Conservation (phyloP, 35 echinoderm and acorn worm species). For the Diadema setosum region DNA sequence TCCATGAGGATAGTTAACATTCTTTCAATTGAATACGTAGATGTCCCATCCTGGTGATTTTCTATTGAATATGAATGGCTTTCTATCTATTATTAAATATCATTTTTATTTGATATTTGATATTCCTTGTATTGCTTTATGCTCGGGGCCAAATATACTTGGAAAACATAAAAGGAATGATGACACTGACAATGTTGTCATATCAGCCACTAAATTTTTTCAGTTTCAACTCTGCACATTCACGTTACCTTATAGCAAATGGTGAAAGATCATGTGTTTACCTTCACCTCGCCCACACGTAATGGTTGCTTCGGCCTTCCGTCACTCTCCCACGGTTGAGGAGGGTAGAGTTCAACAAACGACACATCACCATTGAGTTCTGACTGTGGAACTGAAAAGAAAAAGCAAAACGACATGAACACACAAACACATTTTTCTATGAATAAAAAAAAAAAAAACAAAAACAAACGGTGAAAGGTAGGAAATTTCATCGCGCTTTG, state of each 20-base stretch:
- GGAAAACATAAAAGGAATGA: background rate
- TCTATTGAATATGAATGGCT: no score
- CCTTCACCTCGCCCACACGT: slow-evolving; percentile 70
- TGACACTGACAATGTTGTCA: background rate
- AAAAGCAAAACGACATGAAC: no score
- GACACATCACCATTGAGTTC: slow-evolving; percentile 48
- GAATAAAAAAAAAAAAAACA: no score
- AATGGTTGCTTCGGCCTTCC: slow-evolving; percentile 29
- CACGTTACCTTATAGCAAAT: background rate
- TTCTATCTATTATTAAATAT: background rate
- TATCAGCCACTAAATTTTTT: background rate
- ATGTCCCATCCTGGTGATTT: no score
- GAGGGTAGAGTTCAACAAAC: slow-evolving; percentile 67
- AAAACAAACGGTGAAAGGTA: no score
- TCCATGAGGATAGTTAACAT: no score
- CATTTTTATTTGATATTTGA: background rate
- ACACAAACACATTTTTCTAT: no score
- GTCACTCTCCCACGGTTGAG: slow-evolving; percentile 79
- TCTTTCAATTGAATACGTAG: no score
- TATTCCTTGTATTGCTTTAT: background rate
- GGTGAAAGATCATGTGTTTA: background rate
- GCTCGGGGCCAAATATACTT: background rate
- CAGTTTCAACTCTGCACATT: background rate
- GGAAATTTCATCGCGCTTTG: no score
- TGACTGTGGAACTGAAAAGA: background rate